Conservation (phyloP, 1,140 invertebrate genomes). For the Euwallacea similis region DNA sequence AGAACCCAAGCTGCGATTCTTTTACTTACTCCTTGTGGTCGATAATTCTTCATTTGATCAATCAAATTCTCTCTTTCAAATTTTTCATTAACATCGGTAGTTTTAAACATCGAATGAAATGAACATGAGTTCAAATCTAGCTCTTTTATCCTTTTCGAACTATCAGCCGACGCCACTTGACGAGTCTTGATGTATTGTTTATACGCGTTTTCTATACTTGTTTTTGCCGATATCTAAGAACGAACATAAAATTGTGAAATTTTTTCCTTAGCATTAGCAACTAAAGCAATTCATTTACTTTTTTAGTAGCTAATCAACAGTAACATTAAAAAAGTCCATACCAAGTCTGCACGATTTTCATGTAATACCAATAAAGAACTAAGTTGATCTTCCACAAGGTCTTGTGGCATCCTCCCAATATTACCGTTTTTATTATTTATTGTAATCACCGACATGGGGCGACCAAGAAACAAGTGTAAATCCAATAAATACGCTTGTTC, state of each 20-base stretch:
- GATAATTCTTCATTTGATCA: constrained; percentile 79
- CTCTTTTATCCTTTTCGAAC: constrained; percentile 81
- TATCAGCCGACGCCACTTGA: constrained; percentile 84
- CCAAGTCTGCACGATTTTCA: constrained; percentile 72
- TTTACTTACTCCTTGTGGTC: constrained; percentile 75
- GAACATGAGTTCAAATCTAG: constrained; percentile 58
- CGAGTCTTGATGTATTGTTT: constrained; percentile 86
- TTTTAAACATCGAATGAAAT: constrained; percentile 63
- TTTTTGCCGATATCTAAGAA: not conserved
- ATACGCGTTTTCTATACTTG: constrained; percentile 78
- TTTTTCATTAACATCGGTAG: constrained; percentile 35
- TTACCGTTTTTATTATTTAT: constrained; percentile 53
- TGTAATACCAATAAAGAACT: constrained; percentile 78
- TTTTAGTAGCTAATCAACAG: no score
- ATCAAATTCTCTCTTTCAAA: constrained; percentile 62
- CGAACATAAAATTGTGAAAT: not conserved
- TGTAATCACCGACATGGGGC: constrained; percentile 61
- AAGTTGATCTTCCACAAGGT: constrained; percentile 80
- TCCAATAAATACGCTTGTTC: constrained; percentile 93
- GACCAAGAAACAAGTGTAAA: constrained; percentile 90
- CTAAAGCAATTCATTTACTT: not conserved
- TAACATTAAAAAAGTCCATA: constrained; percentile 44
- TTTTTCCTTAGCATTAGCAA: not conserved
- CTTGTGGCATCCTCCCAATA: constrained; percentile 80
- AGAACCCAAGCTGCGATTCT: constrained; percentile 1